A percentile compares a stretch with the other conserved stretches of the same genome.
Evolutionary conservation across 37 sponge, comb jelly and placozoan species (phyloP).

Genomic region (Beroe forskalii): DNA sequence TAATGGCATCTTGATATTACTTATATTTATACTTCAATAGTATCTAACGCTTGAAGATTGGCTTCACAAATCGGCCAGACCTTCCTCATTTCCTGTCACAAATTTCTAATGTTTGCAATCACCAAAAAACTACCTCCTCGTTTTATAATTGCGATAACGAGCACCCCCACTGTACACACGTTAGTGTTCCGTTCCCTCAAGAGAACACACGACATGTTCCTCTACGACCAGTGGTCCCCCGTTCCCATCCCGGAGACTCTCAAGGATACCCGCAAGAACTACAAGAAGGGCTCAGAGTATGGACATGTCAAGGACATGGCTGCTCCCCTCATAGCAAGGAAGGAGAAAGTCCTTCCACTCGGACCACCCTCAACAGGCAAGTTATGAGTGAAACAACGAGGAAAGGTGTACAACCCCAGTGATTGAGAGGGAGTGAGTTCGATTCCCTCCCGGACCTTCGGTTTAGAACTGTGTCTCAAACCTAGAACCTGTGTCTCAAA

Average conservation of each 20-base stretch:
- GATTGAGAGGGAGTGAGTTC: too few species aligned
- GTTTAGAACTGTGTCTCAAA: too few species aligned
- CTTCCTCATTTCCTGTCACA: too few species aligned
- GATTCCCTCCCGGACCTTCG: too few species aligned
- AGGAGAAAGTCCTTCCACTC: slow-evolving; percentile 19
- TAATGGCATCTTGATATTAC: neutral
- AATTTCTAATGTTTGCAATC: too few species aligned
- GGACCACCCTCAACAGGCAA: slow-evolving; percentile 11
- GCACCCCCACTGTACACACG: slow-evolving; percentile 84
- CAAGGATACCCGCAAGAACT: slow-evolving; percentile 25
- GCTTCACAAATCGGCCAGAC: too few species aligned
- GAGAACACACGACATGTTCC: slow-evolving; percentile 96
- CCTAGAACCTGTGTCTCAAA: neutral
- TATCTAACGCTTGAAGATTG: neutral
- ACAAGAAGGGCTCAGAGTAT: slow-evolving; percentile 44
- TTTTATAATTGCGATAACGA: too few species aligned
- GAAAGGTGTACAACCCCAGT: too few species aligned
- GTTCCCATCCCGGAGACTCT: slow-evolving; percentile 57
- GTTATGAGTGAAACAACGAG: too few species aligned
- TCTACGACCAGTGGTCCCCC: slow-evolving; percentile 78
- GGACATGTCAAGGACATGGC: slow-evolving; percentile 40
- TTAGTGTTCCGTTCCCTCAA: slow-evolving; percentile 96
- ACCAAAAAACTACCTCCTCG: too few species aligned
- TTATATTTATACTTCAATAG: neutral
- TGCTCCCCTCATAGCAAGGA: slow-evolving; percentile 28